Base-by-base conservation (phyloP, 2,888 invertebrate species). In the Yponomeuta cagnagella region DNA sequence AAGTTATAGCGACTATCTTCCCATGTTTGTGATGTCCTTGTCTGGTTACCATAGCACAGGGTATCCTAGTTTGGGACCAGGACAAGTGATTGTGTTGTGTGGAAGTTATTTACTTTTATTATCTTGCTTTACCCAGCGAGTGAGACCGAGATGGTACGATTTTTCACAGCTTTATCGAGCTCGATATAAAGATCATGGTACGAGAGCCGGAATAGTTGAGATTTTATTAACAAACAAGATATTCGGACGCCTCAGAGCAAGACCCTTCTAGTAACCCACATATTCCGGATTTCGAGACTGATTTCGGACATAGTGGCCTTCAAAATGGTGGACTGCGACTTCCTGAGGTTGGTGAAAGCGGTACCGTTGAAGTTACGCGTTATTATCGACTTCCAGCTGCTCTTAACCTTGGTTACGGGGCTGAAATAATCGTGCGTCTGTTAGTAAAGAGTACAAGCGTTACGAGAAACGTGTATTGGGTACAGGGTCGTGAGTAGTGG, bases 261-360 rank as follows among this genome's bases (percentile, higher is more conserved):
- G 15, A 58, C 15, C 52, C 52, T 10, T 30, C 6, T 65, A 30
- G 0, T 52, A 52, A 86, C 86, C 85, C 85, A 82, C 79, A 52
- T 52, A 48, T 48, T 52, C 12, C 48, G 52, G 10, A 68, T 78
- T 70, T 77, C 74, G 63, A 85, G 74, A 77, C 79, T 84, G 80
- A 82, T 79, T 77, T 76, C 76, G 43, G 85, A 86, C 52, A 73
- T 72, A 63, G 78, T 77, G 68, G 78, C 79, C 64, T 75, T 76
- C 70, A 78, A 64, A 31, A 78, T 76, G 71, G 77, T 73, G 77
- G 78, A 74, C 70, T 79, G 76, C 65, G 79, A 76, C 65, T 79
- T 76, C 75, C 76, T 75, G 73, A 79, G 52, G 79, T 78, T 72
- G 77, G 78, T 74, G 72, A 74, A 72, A 37, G 72, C 72, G 58